A percentile compares a stretch with the other conserved stretches of the same genome.
Evolutionary conservation across 2,113 vertebrate genomes (phyloP).

Genomic region (Neolamprologus kungweensis): DNA sequence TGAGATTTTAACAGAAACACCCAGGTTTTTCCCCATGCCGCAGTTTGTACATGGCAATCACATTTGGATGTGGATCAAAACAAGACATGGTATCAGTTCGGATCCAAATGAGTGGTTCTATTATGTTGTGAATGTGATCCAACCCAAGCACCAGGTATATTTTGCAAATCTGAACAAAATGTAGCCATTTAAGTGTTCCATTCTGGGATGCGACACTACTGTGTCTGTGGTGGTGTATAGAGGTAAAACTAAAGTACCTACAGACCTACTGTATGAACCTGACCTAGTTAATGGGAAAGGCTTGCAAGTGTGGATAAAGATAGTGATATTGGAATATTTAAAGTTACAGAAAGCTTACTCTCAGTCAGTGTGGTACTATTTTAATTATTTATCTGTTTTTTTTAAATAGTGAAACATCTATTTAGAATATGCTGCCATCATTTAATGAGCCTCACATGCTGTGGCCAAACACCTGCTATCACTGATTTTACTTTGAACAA

Average conservation of each 20-base stretch:
- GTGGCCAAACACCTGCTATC: background rate
- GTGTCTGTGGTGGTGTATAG: background rate
- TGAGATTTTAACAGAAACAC: background rate
- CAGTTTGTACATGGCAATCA: background rate
- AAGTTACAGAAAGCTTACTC: background rate
- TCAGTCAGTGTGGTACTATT: background rate
- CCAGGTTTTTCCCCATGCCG: background rate
- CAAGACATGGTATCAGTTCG: background rate
- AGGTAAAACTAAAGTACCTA: background rate
- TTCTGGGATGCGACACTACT: background rate
- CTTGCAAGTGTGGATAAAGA: background rate
- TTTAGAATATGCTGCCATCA: background rate
- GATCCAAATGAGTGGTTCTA: background rate
- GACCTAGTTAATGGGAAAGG: background rate
- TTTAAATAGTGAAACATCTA: background rate
- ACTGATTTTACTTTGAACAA: background rate
- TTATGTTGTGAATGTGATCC: background rate
- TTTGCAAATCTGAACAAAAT: background rate
- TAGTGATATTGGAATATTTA: background rate
- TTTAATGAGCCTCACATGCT: background rate
- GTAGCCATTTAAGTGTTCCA: background rate
- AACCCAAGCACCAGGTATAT: background rate
- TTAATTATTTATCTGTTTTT: background rate
- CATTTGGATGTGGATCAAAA: background rate
- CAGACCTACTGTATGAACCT: background rate